These are phyloP conservation scores for Eumaeus atala DNA, from an alignment of 1,140 invertebrate genomes.

Conservation along the genomic window DNA sequence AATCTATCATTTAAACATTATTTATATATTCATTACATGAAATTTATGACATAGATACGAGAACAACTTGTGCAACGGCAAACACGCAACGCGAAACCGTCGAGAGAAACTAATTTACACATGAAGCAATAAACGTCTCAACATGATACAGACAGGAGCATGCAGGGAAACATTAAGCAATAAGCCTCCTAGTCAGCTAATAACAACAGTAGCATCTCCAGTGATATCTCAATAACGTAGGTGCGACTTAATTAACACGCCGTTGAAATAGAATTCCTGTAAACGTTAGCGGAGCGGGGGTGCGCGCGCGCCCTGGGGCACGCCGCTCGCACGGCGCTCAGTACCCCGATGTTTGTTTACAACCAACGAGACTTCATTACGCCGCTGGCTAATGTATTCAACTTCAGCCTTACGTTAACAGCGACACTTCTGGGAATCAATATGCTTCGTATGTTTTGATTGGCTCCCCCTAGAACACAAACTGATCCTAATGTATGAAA, in stretches of 20 bases:
- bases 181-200: constrained; percentile 65
- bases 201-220: constrained; percentile 68
- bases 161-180: constrained; percentile 52
- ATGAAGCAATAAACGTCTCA: constrained; percentile 31
- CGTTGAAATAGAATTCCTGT: constrained; percentile 72
- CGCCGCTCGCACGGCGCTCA: constrained; percentile 39
- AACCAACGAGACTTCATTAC: constrained; percentile 73
- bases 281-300: constrained; percentile 36
- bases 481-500: constrained; percentile 35
- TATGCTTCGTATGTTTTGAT: constrained; percentile 74
- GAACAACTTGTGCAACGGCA: neutral
- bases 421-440: constrained; percentile 74
- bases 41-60: constrained; percentile 4
- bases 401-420: constrained; percentile 72
- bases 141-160: constrained; percentile 26
- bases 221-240: constrained; percentile 72
- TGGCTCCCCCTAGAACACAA: constrained; percentile 46
- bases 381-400: constrained; percentile 73
- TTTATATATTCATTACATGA: constrained; percentile 8
- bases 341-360: constrained; percentile 63
- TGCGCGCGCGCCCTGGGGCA: constrained; percentile 56
- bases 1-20: constrained; percentile 6
- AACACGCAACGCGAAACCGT: constrained; percentile 7
- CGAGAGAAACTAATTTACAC: constrained; percentile 19
- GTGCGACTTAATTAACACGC: constrained; percentile 73